Base-by-base conservation (phyloP, 2,113 vertebrate genomes). In the Gobius niger region DNA sequence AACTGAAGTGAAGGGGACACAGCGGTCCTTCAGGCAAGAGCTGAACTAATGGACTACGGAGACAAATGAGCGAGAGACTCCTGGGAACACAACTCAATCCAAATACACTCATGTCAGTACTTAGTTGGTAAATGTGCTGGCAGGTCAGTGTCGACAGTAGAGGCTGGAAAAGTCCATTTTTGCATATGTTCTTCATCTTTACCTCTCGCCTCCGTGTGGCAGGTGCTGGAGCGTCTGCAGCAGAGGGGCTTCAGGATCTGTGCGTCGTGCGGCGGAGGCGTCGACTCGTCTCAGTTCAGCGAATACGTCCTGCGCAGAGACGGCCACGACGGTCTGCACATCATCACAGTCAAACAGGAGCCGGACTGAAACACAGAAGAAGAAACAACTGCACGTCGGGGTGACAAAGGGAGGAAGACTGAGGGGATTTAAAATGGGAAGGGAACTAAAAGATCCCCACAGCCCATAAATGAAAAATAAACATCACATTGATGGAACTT, bases 281-380 rank as follows among this genome's bases (percentile, higher is more conserved):
- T 95, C 76, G 97, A 98, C 92, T 95, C 96, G 14, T 97, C 97
- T 66, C 96, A 97, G 89, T 98, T 99, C 91, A 97, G 94, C 73
- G 96, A 98, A 91, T 98, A 97, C 13, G 90, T 97, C 79, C 92
- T 99, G 57, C 92, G 92, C 70, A 90, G 96, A 86, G 95, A 96
- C 78, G 85, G 93, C 85, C 92, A 91, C 87, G 89, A 92, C 87
- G 91, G 91, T 70, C 90, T 93, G 50, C 93, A 93, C 0, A 93
- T 94, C 88, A 93, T 94, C 90, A 92, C 89, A 79, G 93, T 98
- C 92, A 98, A 99, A 91, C 94, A 96, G 78, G 95, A 99, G 81
- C 91, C 93, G 69, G 89, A 97, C 91, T 97, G 88, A 95, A n/a
- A 10, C 4, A 53, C 54, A 47, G 8, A 67, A 0, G 50, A 57